phyloP scores from a whole-genome alignment of 2,113 vertebrate species.

The Sapajus apella region DNA sequence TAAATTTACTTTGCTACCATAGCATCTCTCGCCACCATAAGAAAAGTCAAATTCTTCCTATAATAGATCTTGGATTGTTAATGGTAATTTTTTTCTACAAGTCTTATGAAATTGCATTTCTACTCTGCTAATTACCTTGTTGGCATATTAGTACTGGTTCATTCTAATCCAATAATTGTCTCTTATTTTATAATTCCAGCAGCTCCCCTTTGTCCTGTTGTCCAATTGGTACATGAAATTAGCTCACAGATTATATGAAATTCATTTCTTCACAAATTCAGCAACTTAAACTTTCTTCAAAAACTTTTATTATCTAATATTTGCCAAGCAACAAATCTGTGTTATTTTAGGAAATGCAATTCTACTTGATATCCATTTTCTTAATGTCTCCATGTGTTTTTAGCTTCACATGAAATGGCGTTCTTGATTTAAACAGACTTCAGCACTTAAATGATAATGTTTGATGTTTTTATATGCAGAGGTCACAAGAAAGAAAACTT shows the following conservation, averaged over 20 bases:
- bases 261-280: constrained; percentile 43
- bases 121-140: neutral
- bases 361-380: neutral
- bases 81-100: constrained; percentile 8
- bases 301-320: constrained; percentile 42
- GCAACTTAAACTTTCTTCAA: constrained; percentile 7
- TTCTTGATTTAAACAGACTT: constrained; percentile 16
- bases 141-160: neutral
- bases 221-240: neutral
- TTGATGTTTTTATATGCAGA: neutral
- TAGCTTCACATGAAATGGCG: neutral
- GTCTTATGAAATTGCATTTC: neutral
- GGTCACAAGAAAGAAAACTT: neutral
- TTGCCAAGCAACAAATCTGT: constrained; percentile 27
- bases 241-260: neutral
- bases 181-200: constrained; percentile 11
- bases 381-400: neutral
- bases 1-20: neutral
- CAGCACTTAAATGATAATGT: neutral
- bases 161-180: neutral
- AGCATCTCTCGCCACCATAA: neutral
- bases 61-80: neutral
- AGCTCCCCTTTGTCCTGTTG: neutral
- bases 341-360: constrained; percentile 29
- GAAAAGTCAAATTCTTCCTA: neutral